These are phyloP conservation scores for Tetanocera ferruginea DNA, from an alignment of 2,888 invertebrate species.

Conservation along the genomic window DNA sequence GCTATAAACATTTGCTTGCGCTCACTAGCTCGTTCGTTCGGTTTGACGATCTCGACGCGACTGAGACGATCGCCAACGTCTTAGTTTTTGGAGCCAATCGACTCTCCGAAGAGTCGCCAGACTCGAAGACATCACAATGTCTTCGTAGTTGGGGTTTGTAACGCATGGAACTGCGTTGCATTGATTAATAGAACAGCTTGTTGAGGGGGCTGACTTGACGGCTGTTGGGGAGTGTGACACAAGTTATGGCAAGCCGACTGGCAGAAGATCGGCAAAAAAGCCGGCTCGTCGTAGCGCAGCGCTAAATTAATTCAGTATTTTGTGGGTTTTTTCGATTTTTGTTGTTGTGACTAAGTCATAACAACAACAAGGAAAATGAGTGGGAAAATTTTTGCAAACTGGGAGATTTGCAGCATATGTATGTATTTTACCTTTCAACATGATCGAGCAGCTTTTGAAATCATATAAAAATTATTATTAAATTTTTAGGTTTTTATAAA, in stretches of 20 bases:
- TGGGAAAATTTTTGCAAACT: too few relatives aligned
- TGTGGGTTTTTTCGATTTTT: not conserved
- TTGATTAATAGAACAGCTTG: not conserved
- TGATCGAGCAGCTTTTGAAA: too few relatives aligned
- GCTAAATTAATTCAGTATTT: not conserved
- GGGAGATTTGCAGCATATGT: too few relatives aligned
- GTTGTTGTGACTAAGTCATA: too few relatives aligned
- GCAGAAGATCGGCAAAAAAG: not conserved
- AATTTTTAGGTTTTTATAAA: too few relatives aligned
- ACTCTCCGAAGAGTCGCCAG: not conserved
- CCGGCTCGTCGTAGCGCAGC: not conserved
- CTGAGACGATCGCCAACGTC: conserved; percentile 42
- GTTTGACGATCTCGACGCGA: conserved; percentile 52
- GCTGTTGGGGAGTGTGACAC: not conserved
- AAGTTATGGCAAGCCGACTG: not conserved
- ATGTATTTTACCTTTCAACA: too few relatives aligned
- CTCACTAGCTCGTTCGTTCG: conserved; percentile 47
- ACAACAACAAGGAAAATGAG: too few relatives aligned
- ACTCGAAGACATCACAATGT: not conserved
- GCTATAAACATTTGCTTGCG: not conserved
- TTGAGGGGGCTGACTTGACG: too few relatives aligned
- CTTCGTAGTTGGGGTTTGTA: not conserved
- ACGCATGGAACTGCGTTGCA: not conserved
- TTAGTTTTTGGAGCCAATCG: conserved; percentile 22
- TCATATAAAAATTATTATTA: too few relatives aligned